Evolutionary conservation across 2,888 invertebrate genomes (phyloP), one percentile per base, ranked within the genome.

Genomic region (Allolobophora icterica): DNA sequence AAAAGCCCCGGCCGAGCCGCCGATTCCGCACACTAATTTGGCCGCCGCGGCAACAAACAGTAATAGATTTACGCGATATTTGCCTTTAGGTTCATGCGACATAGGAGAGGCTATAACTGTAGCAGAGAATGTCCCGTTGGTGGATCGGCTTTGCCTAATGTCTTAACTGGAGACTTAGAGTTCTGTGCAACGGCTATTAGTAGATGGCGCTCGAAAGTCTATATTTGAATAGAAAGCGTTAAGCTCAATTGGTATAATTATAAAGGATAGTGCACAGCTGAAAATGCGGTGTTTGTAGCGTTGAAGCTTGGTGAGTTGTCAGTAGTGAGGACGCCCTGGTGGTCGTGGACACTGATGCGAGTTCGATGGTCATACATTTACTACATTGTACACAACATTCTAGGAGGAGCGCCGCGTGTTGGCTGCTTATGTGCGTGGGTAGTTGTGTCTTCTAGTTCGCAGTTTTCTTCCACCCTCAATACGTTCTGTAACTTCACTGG

Each of bases 61-160:
- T n/a, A 71, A 71, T 24, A 71, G 71, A 71, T 71, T 71, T 71
- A 71, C 71, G 71, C 71, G 71, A 71, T 71, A 71, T 30, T 71
- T 71, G n/a, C 30, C 71, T 11, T 30, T 71, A 30, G 30, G 71
- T n/a, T 71, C 11, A 71, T 71, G 1, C 71, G 30, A 71, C 30
- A 13, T 4, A 71, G 71, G n/a, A 71, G 71, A 71, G n/a, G 71
- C 30, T 71, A 11, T 71, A 71, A 71, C n/a, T 71, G 71, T 13
- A 4, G 52, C 30, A 24, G 52, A 52, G 52, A 52, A 52, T 52
- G 24, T 6, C 24, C 2, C n/a, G 71, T 71, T n/a, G 71, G n/a
- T n/a, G 8, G 71, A 71, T 30, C n/a, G 71, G 71, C 71, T 71
- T 71, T 71, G n/a, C 30, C 71, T n/a, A 71, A 71, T 71, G n/a